Evolutionary conservation across 2,888 invertebrate species (phyloP).

Genomic region (Gortyna flavago): DNA sequence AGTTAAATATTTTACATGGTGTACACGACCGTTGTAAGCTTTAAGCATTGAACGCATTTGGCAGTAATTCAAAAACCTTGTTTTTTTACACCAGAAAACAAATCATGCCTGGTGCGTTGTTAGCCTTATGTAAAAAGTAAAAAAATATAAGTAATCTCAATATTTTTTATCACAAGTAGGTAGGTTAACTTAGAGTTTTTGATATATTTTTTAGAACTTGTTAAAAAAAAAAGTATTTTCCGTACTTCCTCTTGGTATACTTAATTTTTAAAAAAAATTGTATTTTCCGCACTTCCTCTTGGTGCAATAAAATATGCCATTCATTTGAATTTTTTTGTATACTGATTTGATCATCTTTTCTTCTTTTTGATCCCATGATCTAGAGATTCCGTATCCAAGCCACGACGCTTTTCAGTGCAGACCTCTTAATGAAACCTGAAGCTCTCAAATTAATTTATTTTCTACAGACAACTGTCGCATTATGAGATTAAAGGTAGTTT

Average conservation of each 20-base stretch:
- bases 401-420: slow-evolving; percentile 10
- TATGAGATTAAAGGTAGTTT: slow-evolving; percentile 12
- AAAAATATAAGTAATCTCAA: slow-evolving; percentile 15
- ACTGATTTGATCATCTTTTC: slow-evolving; percentile 23
- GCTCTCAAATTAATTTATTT: slow-evolving; percentile 19
- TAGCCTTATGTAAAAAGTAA: slow-evolving; percentile 16
- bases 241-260: neutral
- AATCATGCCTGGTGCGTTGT: neutral
- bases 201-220: neutral
- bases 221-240: neutral
- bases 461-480: slow-evolving; percentile 13
- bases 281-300: neutral
- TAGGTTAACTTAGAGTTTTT: neutral
- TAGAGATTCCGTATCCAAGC: slow-evolving; percentile 20
- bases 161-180: slow-evolving; percentile 10
- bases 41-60: neutral
- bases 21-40: neutral
- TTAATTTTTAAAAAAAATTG: too few relatives aligned
- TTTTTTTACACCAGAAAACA: neutral
- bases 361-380: slow-evolving; percentile 8
- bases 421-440: slow-evolving; percentile 12
- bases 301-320: neutral
- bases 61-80: neutral
- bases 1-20: slow-evolving; percentile 26
- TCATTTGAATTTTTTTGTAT: neutral